Conservation (phyloP, 2,113 vertebrate genomes). For the Edolisoma coerulescens region DNA sequence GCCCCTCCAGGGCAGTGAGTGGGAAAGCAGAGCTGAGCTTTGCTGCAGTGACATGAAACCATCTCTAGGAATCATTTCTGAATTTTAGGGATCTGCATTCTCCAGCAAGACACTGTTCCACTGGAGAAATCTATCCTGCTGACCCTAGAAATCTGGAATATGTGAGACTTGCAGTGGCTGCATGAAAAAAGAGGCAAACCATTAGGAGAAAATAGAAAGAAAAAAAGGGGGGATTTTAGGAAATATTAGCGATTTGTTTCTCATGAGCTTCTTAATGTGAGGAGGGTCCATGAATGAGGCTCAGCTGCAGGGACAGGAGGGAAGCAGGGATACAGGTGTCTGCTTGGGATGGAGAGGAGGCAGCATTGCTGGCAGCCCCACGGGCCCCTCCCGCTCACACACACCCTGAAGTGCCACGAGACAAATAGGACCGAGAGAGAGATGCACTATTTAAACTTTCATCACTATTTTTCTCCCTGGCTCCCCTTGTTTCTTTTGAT, state of each 20-base stretch:
- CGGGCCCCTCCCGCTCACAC: not conserved
- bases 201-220: not conserved
- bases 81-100: too few relatives aligned
- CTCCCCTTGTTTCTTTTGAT: slow-evolving; percentile 56
- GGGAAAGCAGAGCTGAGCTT: not conserved
- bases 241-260: not conserved
- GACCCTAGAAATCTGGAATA: not conserved
- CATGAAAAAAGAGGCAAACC: not conserved
- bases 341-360: not conserved
- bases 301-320: not conserved
- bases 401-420: not conserved
- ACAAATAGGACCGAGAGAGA: not conserved
- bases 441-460: slow-evolving; percentile 59
- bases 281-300: not conserved
- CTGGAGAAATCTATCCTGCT: not conserved
- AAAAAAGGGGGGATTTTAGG: not conserved
- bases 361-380: not conserved
- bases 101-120: not conserved
- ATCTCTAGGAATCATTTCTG: not conserved
- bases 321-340: not conserved
- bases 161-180: accelerated
- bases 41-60: not conserved
- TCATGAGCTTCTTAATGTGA: not conserved
- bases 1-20: not conserved
- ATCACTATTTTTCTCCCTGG: slow-evolving; percentile 48